Evolutionary conservation across 2,888 invertebrate species (phyloP), one percentile per base, ranked within the genome.

Genomic region (Drosophila maculinotata): DNA sequence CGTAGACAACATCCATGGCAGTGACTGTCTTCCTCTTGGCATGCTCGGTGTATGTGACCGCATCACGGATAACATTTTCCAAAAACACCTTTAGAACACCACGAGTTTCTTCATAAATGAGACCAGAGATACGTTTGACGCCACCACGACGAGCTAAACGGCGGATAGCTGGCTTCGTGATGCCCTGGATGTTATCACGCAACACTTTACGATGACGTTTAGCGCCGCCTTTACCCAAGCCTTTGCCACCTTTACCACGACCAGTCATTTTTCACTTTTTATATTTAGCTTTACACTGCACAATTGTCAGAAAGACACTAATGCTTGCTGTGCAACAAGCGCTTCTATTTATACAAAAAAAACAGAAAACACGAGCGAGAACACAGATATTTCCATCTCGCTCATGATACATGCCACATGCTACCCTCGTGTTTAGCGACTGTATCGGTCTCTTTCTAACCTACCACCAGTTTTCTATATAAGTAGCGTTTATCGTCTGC

Each of bases 1-100:
- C 95, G 88, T 96, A 96, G 45, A 96, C 95, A 20, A 96, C 95
- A 79, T 96, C 96, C 96, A 96, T 96, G n/a, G 96, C 95, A 0
- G 95, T 96, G 44, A 96, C 96, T 1, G 96, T 96, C 92, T 96
- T 96, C 78, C 96, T 92, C 91, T 96, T 96, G 20, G 96, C 96
- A 89, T 96, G 96, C 87, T 96, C 95, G 0, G 95, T 96, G 91
- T 95, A 96, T 1, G 95, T 95, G 45, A 95, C 95, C 3, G 95
- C 95, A 84, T 95, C 95, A 33, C 95, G 92, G 75, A 96, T 95
- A 0, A 96, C 95, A 85, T 95, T 95, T 89, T 95, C 95, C 36
- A 96, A 92, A 89, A 67, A 64, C 59, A 90, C 91, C 87, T 96
- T 96, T 33, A 96, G 89, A 0, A 96, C 95, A 35, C 95, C 95